Conservation (phyloP, 2,888 invertebrate species). For the Tiliacea aurago region DNA sequence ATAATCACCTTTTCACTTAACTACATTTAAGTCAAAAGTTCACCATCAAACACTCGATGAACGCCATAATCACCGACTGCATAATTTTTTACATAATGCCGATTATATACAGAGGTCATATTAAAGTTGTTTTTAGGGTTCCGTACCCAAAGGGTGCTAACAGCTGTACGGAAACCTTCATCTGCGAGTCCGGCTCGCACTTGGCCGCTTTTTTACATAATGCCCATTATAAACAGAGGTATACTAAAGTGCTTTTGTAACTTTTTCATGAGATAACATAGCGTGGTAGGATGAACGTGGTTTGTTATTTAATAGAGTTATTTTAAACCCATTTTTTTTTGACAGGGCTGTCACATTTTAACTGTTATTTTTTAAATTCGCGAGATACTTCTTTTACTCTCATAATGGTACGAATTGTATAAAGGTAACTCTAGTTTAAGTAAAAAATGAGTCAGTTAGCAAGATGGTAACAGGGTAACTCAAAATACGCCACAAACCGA, state of each 20-base stretch:
- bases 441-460: no score
- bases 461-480: no score
- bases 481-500: no score
- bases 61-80: not conserved
- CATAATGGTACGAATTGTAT: no score
- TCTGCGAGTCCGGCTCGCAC: not conserved
- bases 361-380: not conserved
- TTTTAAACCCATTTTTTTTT: not conserved
- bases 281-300: conserved; percentile 9
- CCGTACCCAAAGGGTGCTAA: not conserved
- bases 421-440: no score
- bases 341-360: conserved; percentile 26
- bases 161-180: not conserved
- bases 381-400: not conserved
- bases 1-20: not conserved
- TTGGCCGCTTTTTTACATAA: not conserved
- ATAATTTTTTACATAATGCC: conserved; percentile 22
- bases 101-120: not conserved
- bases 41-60: not conserved
- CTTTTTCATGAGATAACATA: conserved; percentile 7
- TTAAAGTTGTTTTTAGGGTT: conserved; percentile 8
- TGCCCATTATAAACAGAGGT: not conserved
- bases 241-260: conserved; percentile 17
- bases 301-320: conserved; percentile 23
- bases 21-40: conserved; percentile 24